phyloP scores from a whole-genome alignment of 37 sponge, comb jelly and placozoan genomes.

The Aplysina aerophoba region DNA sequence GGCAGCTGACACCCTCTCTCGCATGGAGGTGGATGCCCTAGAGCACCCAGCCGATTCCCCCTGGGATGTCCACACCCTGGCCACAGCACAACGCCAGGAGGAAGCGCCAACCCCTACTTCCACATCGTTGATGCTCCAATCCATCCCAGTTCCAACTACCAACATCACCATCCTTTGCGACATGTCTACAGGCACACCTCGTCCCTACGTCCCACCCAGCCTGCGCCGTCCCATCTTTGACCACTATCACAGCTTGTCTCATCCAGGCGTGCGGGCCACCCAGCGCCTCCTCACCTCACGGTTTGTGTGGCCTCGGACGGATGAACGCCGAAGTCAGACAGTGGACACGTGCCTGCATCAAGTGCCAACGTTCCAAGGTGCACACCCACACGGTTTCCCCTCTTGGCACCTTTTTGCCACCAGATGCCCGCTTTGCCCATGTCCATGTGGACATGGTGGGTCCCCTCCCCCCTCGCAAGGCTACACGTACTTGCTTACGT shows the following conservation, averaged over 20 bases:
- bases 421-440: slow-evolving; percentile 47
- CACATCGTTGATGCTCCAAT: neutral
- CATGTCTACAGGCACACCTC: slow-evolving; percentile 24
- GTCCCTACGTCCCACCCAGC: slow-evolving; percentile 30
- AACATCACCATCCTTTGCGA: slow-evolving; percentile 29
- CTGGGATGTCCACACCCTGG: slow-evolving; percentile 12
- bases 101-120: neutral
- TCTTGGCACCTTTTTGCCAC: slow-evolving; percentile 51
- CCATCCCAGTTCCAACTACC: neutral
- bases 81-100: slow-evolving; percentile 13
- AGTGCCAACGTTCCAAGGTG: slow-evolving; percentile 55
- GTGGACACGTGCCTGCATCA: slow-evolving; percentile 45
- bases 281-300: slow-evolving; percentile 41
- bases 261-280: slow-evolving; percentile 50
- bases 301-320: slow-evolving; percentile 52
- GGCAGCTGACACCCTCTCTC: slow-evolving; percentile 13
- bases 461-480: slow-evolving; percentile 49
- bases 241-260: slow-evolving; percentile 36
- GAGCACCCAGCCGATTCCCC: neutral
- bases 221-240: slow-evolving; percentile 29
- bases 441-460: slow-evolving; percentile 66
- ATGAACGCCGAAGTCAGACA: slow-evolving; percentile 36
- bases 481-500: slow-evolving; percentile 53
- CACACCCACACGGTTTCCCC: slow-evolving; percentile 49
- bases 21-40: neutral